A percentile compares a stretch with the other conserved stretches of the same genome.
Conservation (phyloP, 2,113 vertebrate species). For the Silurus meridionalis region DNA sequence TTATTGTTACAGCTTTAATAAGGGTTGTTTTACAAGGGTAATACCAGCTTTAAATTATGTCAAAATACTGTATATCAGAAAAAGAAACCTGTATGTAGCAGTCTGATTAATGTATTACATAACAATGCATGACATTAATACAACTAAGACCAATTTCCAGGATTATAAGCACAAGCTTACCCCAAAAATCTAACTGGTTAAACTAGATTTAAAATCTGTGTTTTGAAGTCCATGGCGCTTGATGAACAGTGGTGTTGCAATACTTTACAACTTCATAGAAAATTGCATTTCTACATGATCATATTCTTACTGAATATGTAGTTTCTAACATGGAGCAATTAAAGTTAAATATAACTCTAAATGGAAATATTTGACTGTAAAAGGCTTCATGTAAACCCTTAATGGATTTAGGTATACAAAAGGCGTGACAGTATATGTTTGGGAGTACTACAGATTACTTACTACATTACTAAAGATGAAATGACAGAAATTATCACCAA, state of each 20-base stretch:
- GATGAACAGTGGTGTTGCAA: not conserved
- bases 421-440: not conserved
- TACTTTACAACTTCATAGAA: not conserved
- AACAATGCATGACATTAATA: not conserved
- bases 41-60: not conserved
- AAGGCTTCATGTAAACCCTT: not conserved
- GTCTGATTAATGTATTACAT: not conserved
- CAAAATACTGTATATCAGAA: not conserved
- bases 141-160: not conserved
- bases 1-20: no score
- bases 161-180: not conserved
- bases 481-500: conserved; percentile 32
- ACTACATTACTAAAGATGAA: conserved; percentile 29
- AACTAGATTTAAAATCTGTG: no score
- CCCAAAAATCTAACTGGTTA: not conserved
- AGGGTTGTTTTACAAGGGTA: not conserved
- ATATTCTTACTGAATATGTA: not conserved
- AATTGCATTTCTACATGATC: no score
- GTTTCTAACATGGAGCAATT: not conserved
- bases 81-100: not conserved
- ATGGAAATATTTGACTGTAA: conserved; percentile 6
- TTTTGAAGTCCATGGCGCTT: not conserved
- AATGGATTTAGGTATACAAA: conserved; percentile 3
- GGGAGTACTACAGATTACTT: conserved; percentile 1
- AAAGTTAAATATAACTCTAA: conserved; percentile 34